A percentile compares a stretch with the other conserved stretches of the same genome.
These are phyloP conservation scores for Nebria ingens DNA, from an alignment of 1,140 invertebrate species.

Conservation along the genomic window DNA sequence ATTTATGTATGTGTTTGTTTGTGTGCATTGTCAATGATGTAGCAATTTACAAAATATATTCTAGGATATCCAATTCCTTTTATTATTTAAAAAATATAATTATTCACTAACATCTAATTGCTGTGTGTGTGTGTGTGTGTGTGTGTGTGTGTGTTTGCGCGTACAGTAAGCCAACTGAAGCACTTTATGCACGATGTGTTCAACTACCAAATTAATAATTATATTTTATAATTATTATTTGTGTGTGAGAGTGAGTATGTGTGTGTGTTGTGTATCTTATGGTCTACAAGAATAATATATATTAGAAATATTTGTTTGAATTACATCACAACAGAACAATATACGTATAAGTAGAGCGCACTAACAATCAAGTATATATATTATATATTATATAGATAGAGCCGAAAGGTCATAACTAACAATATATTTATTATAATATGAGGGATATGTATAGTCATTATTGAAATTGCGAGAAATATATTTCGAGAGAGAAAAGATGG, in stretches of 20 bases:
- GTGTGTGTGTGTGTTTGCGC: not conserved
- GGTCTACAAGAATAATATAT: slow-evolving; percentile 31
- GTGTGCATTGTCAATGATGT: no score
- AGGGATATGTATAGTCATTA: slow-evolving; percentile 36
- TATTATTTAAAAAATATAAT: not conserved
- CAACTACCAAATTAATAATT: no score
- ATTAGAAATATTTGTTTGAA: slow-evolving; percentile 31
- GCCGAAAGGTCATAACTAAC: slow-evolving; percentile 29
- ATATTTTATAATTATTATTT: not conserved
- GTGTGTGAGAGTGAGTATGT: not conserved
- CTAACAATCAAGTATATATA: slow-evolving; percentile 24
- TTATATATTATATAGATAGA: slow-evolving; percentile 8
- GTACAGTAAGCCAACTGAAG: slow-evolving; percentile 4
- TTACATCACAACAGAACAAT: slow-evolving; percentile 35
- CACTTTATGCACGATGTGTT: slow-evolving; percentile 24
- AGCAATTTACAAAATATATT: slow-evolving; percentile 3
- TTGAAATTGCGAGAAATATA: slow-evolving; percentile 14
- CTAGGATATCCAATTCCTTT: not conserved
- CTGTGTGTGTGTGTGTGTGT: not conserved
- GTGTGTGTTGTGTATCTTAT: slow-evolving; percentile 22
- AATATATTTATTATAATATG: slow-evolving; percentile 21
- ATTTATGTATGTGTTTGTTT: slow-evolving; percentile 1
- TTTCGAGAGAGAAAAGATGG: not conserved
- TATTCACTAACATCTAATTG: slow-evolving; percentile 1
- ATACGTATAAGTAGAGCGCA: slow-evolving; percentile 12